Percentiles rank a stretch among this genome's conserved stretches.
phyloP scores from a whole-genome alignment of 2,797 vertebrate species.

The Melanitta fusca region DNA sequence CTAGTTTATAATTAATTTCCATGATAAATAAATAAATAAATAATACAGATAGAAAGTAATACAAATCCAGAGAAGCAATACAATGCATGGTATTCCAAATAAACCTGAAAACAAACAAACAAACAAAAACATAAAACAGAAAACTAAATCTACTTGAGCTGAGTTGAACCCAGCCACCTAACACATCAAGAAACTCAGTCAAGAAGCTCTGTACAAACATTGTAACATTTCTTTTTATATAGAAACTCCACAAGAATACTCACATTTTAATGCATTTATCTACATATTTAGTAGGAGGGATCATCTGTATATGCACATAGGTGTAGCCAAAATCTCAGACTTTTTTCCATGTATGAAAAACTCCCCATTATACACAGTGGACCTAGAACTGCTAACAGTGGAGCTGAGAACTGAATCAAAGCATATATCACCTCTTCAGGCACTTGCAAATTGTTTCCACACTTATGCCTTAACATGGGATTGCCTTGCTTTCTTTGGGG shows the following conservation, averaged over 20 bases:
- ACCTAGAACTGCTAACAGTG: not conserved
- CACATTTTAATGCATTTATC: not conserved
- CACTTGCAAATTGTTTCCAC: not conserved
- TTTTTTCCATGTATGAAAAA: not conserved
- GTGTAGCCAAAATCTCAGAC: not conserved
- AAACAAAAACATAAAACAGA: not conserved
- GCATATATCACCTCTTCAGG: not conserved
- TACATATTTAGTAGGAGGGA: not conserved
- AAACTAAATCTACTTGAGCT: not conserved
- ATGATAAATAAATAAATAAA: not conserved
- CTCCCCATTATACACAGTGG: not conserved
- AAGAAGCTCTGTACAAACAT: not conserved
- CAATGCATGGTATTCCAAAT: not conserved
- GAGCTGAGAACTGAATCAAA: not conserved
- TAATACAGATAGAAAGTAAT: not conserved
- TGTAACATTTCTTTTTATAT: not conserved
- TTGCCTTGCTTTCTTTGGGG: not conserved
- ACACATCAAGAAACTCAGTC: not conserved
- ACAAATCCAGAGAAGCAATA: not conserved
- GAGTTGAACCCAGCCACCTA: not conserved
- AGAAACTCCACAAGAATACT: not conserved
- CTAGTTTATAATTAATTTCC: not conserved
- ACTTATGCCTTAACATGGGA: not conserved
- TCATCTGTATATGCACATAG: not conserved
- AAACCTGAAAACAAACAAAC: not conserved